A percentile compares a stretch with the other conserved stretches of the same genome.
Conservation (phyloP, 2,113 vertebrate genomes). For the Gobio gobio region DNA sequence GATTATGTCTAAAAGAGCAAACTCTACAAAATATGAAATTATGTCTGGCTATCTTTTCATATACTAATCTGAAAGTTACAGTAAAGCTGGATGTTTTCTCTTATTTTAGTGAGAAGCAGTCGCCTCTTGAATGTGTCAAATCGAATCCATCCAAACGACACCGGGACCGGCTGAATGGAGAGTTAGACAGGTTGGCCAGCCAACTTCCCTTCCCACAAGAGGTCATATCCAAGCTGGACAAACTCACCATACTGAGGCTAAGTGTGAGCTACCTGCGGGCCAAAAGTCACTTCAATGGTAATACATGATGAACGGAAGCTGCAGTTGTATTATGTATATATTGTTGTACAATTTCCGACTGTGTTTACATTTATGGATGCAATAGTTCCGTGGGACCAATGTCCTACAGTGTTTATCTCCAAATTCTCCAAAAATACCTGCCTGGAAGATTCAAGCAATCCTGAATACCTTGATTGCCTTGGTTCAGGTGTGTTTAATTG, state of each 20-base stretch:
- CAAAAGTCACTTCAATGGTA: slow-evolving; percentile 88
- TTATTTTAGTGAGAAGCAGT: slow-evolving; percentile 73
- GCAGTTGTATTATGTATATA: background rate
- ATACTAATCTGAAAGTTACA: background rate
- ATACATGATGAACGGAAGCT: slow-evolving; percentile 38
- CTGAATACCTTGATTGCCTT: too few species aligned
- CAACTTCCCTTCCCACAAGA: slow-evolving; percentile 85
- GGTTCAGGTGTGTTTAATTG: background rate
- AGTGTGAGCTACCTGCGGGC: slow-evolving; percentile 87
- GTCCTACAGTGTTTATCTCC: too few species aligned
- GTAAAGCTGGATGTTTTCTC: background rate
- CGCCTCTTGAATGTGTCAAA: slow-evolving; percentile 79
- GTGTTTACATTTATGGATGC: background rate
- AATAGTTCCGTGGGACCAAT: background rate
- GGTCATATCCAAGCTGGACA: slow-evolving; percentile 85
- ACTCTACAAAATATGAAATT: background rate
- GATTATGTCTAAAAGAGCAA: background rate
- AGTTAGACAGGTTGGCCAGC: slow-evolving; percentile 83
- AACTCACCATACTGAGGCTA: slow-evolving; percentile 85
- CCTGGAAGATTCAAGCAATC: too few species aligned
- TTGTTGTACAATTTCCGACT: background rate
- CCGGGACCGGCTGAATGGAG: slow-evolving; percentile 83
- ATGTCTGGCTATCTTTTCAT: background rate
- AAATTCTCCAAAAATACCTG: too few species aligned
- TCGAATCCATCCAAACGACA: slow-evolving; percentile 89